Evolutionary conservation across 2,888 invertebrate species (phyloP).

Genomic region (Hirudinaria manillensis): DNA sequence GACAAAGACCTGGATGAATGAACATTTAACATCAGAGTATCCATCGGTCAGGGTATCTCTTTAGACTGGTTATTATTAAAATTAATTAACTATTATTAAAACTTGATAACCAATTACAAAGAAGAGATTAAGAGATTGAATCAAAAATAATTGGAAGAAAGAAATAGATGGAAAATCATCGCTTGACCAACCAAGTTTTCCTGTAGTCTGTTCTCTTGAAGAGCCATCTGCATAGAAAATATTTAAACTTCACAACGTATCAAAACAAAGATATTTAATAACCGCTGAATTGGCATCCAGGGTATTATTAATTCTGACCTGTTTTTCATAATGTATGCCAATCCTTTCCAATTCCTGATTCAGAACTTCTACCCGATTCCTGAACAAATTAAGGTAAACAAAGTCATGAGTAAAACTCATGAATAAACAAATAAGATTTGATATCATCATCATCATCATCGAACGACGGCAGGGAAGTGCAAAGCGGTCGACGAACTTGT

Average conservation of each 20-base stretch:
- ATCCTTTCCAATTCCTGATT: neutral
- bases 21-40: neutral
- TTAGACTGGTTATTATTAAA: too few species aligned
- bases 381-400: neutral
- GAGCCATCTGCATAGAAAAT: slow-evolving; percentile 8
- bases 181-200: slow-evolving; percentile 18
- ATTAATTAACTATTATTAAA: too few species aligned
- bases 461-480: neutral
- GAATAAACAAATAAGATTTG: neutral
- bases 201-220: slow-evolving; percentile 16
- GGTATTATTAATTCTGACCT: neutral
- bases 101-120: neutral
- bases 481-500: slow-evolving; percentile 23
- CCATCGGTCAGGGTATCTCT: too few species aligned
- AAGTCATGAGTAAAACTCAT: neutral
- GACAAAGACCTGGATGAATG: neutral
- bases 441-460: neutral
- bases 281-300: neutral
- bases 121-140: neutral
- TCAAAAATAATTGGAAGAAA: neutral
- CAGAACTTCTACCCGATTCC: neutral
- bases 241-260: neutral
- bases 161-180: neutral
- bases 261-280: neutral
- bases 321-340: neutral